Evolutionary conservation across 2,888 invertebrate species (phyloP).

Genomic region (Matsumyia berberina): DNA sequence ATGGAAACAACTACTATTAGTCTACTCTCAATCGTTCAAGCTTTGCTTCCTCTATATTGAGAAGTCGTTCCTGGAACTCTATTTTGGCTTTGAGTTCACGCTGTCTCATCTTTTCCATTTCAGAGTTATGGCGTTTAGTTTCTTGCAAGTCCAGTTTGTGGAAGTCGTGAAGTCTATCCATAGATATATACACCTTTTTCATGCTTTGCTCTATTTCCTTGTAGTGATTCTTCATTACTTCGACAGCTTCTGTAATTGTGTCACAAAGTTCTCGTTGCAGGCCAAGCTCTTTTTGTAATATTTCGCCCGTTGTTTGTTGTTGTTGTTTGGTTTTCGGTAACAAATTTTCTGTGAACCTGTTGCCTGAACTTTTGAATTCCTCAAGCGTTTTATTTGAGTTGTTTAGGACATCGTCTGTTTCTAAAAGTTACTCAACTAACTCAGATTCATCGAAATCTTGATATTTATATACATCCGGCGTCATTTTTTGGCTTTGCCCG

Average conservation of each 20-base stretch:
- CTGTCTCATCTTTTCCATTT: not conserved
- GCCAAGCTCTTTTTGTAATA: conserved; percentile 26
- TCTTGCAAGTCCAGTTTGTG: conserved; percentile 8
- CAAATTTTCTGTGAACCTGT: not conserved
- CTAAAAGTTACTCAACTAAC: no score
- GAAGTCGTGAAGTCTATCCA: not conserved
- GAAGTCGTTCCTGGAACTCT: conserved; percentile 19
- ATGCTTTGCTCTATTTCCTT: not conserved
- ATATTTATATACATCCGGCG: no score
- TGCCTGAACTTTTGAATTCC: not conserved
- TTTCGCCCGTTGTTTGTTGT: conserved; percentile 27
- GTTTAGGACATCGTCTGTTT: no score
- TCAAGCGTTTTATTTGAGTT: no score
- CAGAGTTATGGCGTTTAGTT: not conserved
- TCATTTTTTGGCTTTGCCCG: not conserved
- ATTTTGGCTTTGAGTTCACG: conserved; percentile 17
- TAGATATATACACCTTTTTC: not conserved
- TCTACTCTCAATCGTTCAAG: no score
- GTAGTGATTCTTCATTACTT: not conserved
- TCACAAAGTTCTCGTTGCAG: conserved; percentile 17
- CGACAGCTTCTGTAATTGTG: conserved; percentile 6
- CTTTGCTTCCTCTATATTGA: conserved; percentile 18
- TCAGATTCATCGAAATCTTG: no score
- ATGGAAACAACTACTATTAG: no score
- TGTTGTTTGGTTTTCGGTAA: conserved; percentile 1